Percentiles rank a stretch among this genome's conserved stretches.
These are phyloP conservation scores for human DNA, from an alignment of 2,113 vertebrate genomes.

Conservation along the genomic window DNA sequence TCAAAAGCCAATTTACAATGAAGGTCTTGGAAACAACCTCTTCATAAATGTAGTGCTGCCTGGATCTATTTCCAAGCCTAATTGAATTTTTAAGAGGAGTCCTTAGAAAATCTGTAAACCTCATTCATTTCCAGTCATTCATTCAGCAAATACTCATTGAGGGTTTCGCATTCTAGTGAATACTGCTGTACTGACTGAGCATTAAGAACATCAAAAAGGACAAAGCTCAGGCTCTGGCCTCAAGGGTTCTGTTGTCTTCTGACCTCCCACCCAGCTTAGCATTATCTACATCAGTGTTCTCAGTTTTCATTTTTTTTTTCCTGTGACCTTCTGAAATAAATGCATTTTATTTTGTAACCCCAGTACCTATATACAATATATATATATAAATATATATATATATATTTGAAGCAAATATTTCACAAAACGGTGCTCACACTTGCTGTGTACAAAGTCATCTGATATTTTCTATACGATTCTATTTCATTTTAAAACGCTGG, in stretches of 20 bases:
- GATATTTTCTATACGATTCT: background rate
- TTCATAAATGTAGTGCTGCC: conserved; percentile 32
- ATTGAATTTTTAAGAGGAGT: conserved; percentile 64
- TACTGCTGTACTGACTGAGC: background rate
- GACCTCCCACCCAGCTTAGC: background rate
- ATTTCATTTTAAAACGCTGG: background rate
- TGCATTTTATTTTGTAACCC: background rate
- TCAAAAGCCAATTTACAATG: conserved; percentile 56
- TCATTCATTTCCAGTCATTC: conserved; percentile 45
- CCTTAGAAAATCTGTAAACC: conserved; percentile 47
- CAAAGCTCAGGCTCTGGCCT: background rate
- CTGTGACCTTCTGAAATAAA: background rate
- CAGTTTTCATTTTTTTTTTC: background rate
- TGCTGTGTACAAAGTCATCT: background rate
- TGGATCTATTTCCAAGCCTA: conserved; percentile 55
- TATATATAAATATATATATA: too few relatives aligned
- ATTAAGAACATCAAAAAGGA: background rate
- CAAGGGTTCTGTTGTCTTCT: background rate
- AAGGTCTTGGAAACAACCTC: conserved; percentile 52
- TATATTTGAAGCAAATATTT: background rate
- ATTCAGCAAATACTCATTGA: conserved; percentile 55
- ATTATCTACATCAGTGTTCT: background rate
- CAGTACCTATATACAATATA: background rate
- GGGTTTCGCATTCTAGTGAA: background rate
- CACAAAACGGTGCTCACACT: background rate